Evolutionary conservation across 2,113 vertebrate species (phyloP), one percentile per base, ranked within the genome.

Genomic region (Forbesichthys agassizii): DNA sequence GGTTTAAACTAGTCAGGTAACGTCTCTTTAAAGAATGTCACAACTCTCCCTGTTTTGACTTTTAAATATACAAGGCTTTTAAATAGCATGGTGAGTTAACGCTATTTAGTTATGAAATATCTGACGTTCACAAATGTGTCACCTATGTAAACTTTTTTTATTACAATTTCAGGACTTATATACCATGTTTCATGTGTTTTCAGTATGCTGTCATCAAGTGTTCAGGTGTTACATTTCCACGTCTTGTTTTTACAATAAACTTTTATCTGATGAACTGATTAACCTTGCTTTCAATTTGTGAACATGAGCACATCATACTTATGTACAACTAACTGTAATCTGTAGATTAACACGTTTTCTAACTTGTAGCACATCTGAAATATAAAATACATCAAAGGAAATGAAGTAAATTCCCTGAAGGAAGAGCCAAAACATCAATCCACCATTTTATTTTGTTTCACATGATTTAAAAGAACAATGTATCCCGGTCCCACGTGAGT

Each of bases 401-500:
- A 14, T 4, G 18, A 7, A 3, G 0, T n/a, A 54, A 58, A 9
- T 9, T 33, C 33, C 20, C 3, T 0, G n/a, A 53, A 63, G 20
- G 11, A 33, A 48, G 10, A 60, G 33, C 6, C 36, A 7, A 48
- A 13, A 47, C 1, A 52, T 68, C 81, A 87, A 84, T 79, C 73
- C 73, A 78, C 77, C 78, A 61, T 85, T 90, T 90, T 89, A 90
- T 91, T 90, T 77, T 1, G 59, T 75, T 77, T 84, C 36, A 52
- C 68, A 78, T 66, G 48, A 78, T 51, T 64, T 79, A 80, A 75
- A 85, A 62, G 60, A 63, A 70, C 16, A 46, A 42, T 68, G 66
- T 62, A 16, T 54, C 88, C 73, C 77, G 56, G 18, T 78, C 73
- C 87, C 71, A 81, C 76, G 66, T 69, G 69, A 85, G 75, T 74